Evolutionary conservation across 2,888 invertebrate genomes (phyloP), one percentile per base, ranked within the genome.

Genomic region (Calameuta filiformis): DNA sequence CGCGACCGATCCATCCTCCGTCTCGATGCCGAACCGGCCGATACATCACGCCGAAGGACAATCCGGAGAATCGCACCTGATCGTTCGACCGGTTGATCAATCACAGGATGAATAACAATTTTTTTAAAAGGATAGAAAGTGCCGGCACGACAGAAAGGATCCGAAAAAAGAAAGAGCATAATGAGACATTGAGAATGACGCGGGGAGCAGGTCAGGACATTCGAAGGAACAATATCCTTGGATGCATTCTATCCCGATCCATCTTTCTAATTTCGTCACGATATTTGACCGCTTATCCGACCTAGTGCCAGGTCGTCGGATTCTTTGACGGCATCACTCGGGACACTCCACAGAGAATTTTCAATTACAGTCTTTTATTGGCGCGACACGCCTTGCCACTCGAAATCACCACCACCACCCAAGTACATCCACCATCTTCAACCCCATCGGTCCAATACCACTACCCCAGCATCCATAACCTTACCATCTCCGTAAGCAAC

Each of bases 21-120:
- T 15, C 71, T 31, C 31, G 71, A 71, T 71, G 71, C 56, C 56
- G 74, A 68, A 74, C 68, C 80, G 80, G 80, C 81, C 86, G 85
- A 87, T 87, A 83, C 84, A 85, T 85, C 84, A 88, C 84, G 83
- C 85, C 75, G 40, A 75, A 75, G 75, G 77, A 78, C 75, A 82
- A 81, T 78, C 76, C 78, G 34, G 68, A 73, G 79, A 78, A 81
- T 80, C 77, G 79, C 79, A 73, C 77, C 75, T 69, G 77, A 77
- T 78, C 75, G 77, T 73, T 77, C 81, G 73, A 34, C 73, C 30
- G 77, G 77, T 81, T 81, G 81, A 83, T 83, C 77, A 77, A 81
- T 81, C 79, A 77, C 81, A 68, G 73, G 37, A 71, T 73, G 78
- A 74, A 81, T 68, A 73, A 77, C 79, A 76, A 79, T 81, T 80